Evolutionary conservation across 1,140 invertebrate species (phyloP).

Genomic region (Berghia stephanieae): DNA sequence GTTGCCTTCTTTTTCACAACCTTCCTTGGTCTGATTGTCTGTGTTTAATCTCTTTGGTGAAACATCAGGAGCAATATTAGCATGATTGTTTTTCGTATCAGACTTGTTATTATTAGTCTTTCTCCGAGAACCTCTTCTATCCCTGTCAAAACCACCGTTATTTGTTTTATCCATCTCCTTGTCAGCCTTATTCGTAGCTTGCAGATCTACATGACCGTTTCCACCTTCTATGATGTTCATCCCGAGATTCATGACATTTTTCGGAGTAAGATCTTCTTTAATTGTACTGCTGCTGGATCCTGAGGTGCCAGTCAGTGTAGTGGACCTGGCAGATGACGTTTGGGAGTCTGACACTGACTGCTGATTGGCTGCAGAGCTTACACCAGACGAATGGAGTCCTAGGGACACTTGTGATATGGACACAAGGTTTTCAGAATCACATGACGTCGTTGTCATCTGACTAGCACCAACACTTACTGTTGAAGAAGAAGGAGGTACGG

Average conservation of each 20-base stretch:
- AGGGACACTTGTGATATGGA: too few species aligned
- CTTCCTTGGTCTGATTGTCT: conserved; percentile 8
- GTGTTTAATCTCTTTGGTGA: conserved; percentile 30
- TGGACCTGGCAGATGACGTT: conserved; percentile 26
- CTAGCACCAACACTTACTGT: too few species aligned
- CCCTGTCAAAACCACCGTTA: not conserved
- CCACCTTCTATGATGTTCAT: conserved; percentile 24
- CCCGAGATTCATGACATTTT: not conserved
- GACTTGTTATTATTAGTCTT: not conserved
- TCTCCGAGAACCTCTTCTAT: conserved; percentile 19
- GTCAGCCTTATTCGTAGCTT: not conserved
- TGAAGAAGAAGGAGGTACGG: too few species aligned
- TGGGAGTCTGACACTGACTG: conserved; percentile 29
- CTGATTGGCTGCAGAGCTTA: too few species aligned
- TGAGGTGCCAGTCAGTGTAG: conserved; percentile 25
- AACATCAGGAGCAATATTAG: not conserved
- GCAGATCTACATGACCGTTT: not conserved
- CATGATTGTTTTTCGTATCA: not conserved
- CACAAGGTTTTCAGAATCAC: too few species aligned
- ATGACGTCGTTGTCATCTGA: too few species aligned
- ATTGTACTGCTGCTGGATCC: conserved; percentile 39
- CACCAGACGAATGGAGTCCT: too few species aligned
- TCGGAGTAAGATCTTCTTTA: conserved; percentile 21
- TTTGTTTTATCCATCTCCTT: not conserved
- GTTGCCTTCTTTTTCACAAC: not conserved